These are phyloP conservation scores for Thripadectes ignobilis DNA, from an alignment of 2,797 vertebrate species.

Conservation along the genomic window DNA sequence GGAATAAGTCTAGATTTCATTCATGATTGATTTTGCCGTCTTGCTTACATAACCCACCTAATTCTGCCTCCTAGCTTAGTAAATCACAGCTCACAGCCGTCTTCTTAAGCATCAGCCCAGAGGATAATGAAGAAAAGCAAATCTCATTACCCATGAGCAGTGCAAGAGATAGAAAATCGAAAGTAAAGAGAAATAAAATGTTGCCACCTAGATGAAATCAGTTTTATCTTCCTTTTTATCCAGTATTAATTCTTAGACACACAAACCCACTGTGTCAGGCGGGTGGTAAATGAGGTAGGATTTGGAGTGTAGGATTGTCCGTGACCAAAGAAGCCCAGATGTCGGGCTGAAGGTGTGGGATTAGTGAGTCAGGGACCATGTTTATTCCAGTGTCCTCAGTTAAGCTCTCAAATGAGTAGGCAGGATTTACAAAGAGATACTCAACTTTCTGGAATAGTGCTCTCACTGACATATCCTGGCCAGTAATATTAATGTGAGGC, in stretches of 20 bases:
- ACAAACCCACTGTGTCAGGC: rapidly evolving
- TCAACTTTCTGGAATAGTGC: background rate
- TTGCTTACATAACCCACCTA: conserved; percentile 24
- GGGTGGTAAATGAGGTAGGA: background rate
- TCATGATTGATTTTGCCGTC: conserved; percentile 8
- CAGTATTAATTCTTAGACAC: background rate
- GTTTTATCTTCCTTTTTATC: background rate
- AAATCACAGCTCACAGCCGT: background rate
- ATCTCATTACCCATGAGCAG: background rate
- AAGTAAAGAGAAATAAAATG: background rate
- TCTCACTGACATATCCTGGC: background rate
- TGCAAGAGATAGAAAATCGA: background rate
- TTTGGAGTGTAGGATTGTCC: background rate
- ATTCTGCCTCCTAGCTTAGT: background rate
- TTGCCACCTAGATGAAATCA: background rate
- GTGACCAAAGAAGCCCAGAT: background rate
- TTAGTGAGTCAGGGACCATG: background rate
- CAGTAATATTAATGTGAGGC: background rate
- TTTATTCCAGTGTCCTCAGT: background rate
- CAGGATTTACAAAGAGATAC: background rate
- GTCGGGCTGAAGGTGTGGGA: background rate
- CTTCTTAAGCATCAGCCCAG: background rate
- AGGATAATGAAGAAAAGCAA: conserved; percentile 28
- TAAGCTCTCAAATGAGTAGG: background rate
- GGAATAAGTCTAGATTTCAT: background rate